Evolutionary conservation across 2,888 invertebrate genomes (phyloP).

Genomic region (Ochropacha duplaris): DNA sequence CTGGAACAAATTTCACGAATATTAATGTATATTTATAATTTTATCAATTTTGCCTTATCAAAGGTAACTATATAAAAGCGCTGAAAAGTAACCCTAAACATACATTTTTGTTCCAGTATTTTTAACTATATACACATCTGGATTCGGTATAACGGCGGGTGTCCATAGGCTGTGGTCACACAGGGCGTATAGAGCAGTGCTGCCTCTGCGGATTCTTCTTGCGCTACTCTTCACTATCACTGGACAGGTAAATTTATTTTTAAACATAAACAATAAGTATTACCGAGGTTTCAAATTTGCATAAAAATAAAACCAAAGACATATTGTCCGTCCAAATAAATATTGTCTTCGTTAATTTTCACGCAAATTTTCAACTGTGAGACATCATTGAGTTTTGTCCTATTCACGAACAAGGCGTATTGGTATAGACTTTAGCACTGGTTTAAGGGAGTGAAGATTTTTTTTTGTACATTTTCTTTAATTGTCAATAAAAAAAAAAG

Average conservation of each 20-base stretch:
- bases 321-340: too few species aligned
- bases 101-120: constrained; percentile 51
- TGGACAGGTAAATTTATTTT: constrained; percentile 85
- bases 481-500: too few species aligned
- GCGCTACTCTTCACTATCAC: constrained; percentile 89
- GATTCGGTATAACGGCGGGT: constrained; percentile 92
- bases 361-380: too few species aligned
- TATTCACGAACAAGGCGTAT: too few species aligned
- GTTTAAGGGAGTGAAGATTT: too few species aligned
- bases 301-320: background rate
- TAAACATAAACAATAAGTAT: background rate
- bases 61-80: background rate
- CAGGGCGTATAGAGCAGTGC: constrained; percentile 88
- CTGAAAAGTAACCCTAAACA: background rate
- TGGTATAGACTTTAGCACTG: too few species aligned
- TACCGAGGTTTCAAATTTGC: background rate
- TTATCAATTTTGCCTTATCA: too few species aligned
- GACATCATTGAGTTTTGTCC: too few species aligned
- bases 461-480: too few species aligned
- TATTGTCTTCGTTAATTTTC: too few species aligned
- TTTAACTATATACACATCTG: constrained; percentile 86
- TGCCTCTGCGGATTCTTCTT: constrained; percentile 86
- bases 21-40: too few species aligned
- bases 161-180: constrained; percentile 93
- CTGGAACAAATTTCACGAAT: too few species aligned